Base-by-base conservation (phyloP, 2,797 vertebrate genomes). In the Gobionotothen gibberifrons region DNA sequence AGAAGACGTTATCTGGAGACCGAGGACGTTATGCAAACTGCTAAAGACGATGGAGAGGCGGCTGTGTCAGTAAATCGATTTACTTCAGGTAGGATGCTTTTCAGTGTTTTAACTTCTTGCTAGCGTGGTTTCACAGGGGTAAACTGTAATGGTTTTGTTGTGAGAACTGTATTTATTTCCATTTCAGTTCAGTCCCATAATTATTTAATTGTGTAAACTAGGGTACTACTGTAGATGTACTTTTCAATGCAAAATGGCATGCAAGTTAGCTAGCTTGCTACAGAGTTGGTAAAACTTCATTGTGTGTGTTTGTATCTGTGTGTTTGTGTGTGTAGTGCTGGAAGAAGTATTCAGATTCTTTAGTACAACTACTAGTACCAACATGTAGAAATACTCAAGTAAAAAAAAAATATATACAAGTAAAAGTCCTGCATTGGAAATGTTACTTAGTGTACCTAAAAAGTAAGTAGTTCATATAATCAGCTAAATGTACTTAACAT, bases 21-120 rank as follows among this genome's bases (percentile, higher is more conserved):
- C 13, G 44, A 49, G 40, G 48, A 65, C 73, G 70, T 2, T 1
- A 93, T 93, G 93, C 87, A 85, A 79, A 85, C 76, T 12, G 84
- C 72, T 1, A 62, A 66, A 17, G 89, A 90, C 60, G 88, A 79
- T 15, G 86, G 67, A 71, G 87, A 88, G 42, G 62, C 48, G 39
- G 88, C 57, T 43, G 72, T 60, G 78, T 85, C 88, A 11, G 76
- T 78, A 0, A 87, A 90, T 19, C 72, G 15, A 9, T 88, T 90
- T 12, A 76, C 83, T 1, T 46, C 57, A 89, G 93, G 93, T 95
- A 92, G 79, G 85, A 22, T 0, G 11, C 22, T 0, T 14, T 32
- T 54, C 3, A 13, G 3, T 4, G 54, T 16, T 2, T 12, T 3
- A 62, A 32, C 9, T 29, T 16, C 7, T 26, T 43, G 6, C 9